A percentile compares a stretch with the other conserved stretches of the same genome.
phyloP scores from a whole-genome alignment of 2,113 vertebrate genomes.

The Aythya baeri region DNA sequence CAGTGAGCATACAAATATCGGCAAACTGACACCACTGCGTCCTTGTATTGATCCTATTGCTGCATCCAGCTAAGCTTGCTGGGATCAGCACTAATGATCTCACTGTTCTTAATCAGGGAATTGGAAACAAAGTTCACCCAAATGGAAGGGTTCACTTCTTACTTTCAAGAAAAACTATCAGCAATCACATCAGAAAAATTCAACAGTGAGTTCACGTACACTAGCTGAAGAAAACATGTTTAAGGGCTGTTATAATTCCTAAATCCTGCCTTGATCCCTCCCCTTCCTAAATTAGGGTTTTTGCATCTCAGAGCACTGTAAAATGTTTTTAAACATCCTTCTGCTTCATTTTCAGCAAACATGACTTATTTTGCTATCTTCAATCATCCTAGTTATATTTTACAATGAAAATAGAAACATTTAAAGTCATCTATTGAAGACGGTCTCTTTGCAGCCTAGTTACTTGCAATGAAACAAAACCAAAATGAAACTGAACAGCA shows the following conservation, averaged over 20 bases:
- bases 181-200: neutral
- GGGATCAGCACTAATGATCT: conserved; percentile 36
- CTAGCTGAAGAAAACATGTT: neutral
- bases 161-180: neutral
- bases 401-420: neutral
- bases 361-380: neutral
- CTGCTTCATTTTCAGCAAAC: neutral
- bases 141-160: neutral
- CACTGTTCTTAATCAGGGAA: conserved; percentile 44
- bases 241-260: neutral
- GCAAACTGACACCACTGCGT: neutral
- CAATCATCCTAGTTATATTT: neutral
- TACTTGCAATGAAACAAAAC: neutral
- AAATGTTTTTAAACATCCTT: neutral
- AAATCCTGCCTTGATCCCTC: neutral
- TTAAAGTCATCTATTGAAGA: conserved; percentile 2
- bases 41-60: conserved; percentile 50
- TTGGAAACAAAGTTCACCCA: conserved; percentile 37
- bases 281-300: neutral
- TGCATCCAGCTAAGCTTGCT: conserved; percentile 22
- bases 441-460: neutral
- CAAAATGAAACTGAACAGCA: neutral
- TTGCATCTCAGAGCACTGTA: neutral
- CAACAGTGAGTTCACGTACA: neutral
- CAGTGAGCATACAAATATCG: neutral